Percentiles rank a stretch among this genome's conserved stretches.
These are phyloP conservation scores for Phoebastria nigripes DNA, from an alignment of 2,797 vertebrate genomes.

Conservation along the genomic window DNA sequence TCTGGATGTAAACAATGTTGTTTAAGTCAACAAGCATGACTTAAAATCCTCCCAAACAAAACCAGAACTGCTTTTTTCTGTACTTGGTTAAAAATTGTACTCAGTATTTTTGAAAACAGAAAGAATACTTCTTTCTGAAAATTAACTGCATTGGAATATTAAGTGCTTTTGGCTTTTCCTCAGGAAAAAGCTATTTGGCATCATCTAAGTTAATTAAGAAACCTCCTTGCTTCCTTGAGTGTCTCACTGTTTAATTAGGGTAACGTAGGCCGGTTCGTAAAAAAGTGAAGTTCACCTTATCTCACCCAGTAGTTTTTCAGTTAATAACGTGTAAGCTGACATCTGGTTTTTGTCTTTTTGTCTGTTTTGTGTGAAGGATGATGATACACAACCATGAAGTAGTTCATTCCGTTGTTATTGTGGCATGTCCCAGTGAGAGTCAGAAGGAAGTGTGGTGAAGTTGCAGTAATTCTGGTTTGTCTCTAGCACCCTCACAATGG, in stretches of 20 bases:
- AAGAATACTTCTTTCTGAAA: background rate
- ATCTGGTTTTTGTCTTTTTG: background rate
- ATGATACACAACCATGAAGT: background rate
- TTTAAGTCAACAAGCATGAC: background rate
- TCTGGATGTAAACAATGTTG: background rate
- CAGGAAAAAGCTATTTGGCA: background rate
- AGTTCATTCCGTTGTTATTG: background rate
- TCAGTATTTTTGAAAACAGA: background rate
- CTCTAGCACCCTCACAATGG: background rate
- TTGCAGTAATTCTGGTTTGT: background rate
- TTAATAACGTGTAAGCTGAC: background rate
- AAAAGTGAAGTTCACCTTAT: constrained; percentile 13
- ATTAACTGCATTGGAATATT: constrained; percentile 16
- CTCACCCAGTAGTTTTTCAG: background rate
- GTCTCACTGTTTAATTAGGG: constrained; percentile 45
- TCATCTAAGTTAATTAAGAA: constrained; percentile 65
- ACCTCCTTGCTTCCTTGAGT: background rate
- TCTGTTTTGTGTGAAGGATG: background rate
- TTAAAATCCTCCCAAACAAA: background rate
- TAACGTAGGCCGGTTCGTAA: background rate
- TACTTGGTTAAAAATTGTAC: background rate
- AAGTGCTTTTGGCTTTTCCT: constrained; percentile 50
- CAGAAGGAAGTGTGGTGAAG: background rate
- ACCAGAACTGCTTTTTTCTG: background rate
- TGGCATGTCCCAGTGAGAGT: background rate